Evolutionary conservation across 2,113 vertebrate species (phyloP).

Genomic region (Capreolus pygargus): DNA sequence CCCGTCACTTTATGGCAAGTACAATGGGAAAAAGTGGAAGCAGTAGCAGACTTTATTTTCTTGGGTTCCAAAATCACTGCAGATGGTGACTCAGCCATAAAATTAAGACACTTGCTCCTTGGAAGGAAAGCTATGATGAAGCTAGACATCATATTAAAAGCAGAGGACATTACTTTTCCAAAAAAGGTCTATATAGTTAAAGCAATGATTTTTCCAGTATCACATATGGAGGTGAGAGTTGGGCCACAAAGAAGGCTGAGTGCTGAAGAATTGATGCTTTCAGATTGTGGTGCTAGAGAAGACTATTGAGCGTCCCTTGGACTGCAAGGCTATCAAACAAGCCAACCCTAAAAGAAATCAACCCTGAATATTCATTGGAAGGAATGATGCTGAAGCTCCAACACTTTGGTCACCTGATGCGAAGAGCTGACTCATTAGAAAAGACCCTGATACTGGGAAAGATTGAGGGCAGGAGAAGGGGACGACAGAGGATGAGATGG

Average conservation of each 20-base stretch:
- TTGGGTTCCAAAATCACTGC: neutral
- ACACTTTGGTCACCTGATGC: neutral
- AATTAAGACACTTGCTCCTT: neutral
- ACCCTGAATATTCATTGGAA: neutral
- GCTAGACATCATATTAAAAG: neutral
- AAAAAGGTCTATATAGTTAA: neutral
- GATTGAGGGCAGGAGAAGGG: neutral
- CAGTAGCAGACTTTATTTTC: neutral
- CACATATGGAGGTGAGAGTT: neutral
- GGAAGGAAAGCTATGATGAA: neutral
- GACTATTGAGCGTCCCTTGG: neutral
- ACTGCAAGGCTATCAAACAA: neutral
- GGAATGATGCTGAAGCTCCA: neutral
- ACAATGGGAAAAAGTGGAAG: neutral
- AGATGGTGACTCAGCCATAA: neutral
- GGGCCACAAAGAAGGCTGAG: neutral
- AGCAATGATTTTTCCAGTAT: neutral
- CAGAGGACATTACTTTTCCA: neutral
- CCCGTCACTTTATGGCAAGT: rapidly evolving
- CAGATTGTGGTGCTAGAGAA: neutral
- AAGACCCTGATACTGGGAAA: neutral
- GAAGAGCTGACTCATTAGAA: neutral
- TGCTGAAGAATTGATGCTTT: neutral
- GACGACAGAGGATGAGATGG: rapidly evolving
- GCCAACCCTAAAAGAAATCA: neutral